Base-by-base conservation (phyloP, 92 coral and sea anemone genomes). In the Metridium senile region DNA sequence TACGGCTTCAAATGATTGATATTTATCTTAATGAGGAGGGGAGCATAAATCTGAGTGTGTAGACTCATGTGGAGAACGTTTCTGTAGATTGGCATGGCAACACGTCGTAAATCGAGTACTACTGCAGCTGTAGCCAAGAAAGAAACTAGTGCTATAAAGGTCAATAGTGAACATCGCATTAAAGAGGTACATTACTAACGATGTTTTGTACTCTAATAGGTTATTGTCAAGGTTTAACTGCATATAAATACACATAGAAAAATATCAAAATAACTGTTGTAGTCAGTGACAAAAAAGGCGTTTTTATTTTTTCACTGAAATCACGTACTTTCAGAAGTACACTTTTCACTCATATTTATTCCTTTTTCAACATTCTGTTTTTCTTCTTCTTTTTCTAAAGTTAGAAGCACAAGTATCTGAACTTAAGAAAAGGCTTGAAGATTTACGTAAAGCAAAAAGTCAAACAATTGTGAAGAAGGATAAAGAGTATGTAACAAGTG, bases 391-490 rank as follows among this genome's bases (percentile, higher is more conserved):
- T 45, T 53, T 0, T 16, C 34, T 75, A 27, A 21, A 88, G 92
- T 83, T 88, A 28, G 92, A 88, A 65, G 71, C 57, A 1, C 92
- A 88, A 71, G 89, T 88, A 18, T 74, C 86, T 20, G 92, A 88
- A 23, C 80, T 84, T 21, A 88, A 88, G 69, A 88, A 58, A 49
- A 77, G 92, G 19, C 85, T 87, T 57, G 92, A 83, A 31, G 88
- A 88, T 66, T 80, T 88, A 19, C 88, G 89, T 59, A 88, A 84
- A 74, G 92, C 92, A 10, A 88, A 88, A 39, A 83, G 66, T 62
- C 86, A 87, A 17, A 87, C 88, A 23, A 79, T 83, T 52, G 67
- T 84, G 19, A 87, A 78, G 58, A 87, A 79, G 64, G 86, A 87
- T 74, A 87, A 87, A 27, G 81, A 79, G 47, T 87, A 87, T 63